Evolutionary conservation across 2,797 vertebrate genomes (phyloP), one percentile per base, ranked within the genome.

Genomic region (Neostethus bicornis): DNA sequence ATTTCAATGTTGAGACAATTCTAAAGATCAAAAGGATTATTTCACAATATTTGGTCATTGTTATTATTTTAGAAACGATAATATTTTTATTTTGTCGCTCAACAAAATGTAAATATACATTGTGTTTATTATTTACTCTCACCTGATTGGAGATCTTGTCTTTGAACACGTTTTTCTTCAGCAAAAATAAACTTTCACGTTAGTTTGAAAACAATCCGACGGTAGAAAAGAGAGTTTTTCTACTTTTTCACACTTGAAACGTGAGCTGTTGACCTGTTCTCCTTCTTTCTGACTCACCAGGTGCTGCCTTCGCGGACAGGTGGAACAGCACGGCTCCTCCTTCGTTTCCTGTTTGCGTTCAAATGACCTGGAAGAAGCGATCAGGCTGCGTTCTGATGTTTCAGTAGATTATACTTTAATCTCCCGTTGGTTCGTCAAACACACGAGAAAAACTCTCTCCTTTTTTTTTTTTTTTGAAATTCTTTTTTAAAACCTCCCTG

Each of bases 251-350:
- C 2, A 21, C 35, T 51, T 66, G 75, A 59, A 83, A 85, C 11
- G 17, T 24, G 78, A 86, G 47, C 35, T 14, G 11, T 12, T 13
- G n/a, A n/a, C n/a, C n/a, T n/a, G n/a, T 16, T 23, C 37, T 29
- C 7, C 17, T 34, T 9, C 7, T 19, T 44, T 9, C 50, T 46
- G n/a, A 21, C 11, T 35, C 66, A 53, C 83, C 85, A 88, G 87
- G 86, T 89, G 87, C 68, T 67, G 29, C 3, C 37, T 73, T 75
- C 65, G 77, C 65, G 62, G 41, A 46, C 75, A 88, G 85, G 80
- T 87, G 69, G n/a, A n/a, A n/a, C n/a, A n/a, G n/a, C n/a, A n/a
- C n/a, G n/a, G n/a, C 45, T 25, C 24, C 17, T 43, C 37, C 49
- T 29, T 5, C 20, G 44, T 20, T 48, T 47, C 34, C 39, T 42